Evolutionary conservation across 2,888 invertebrate genomes (phyloP), one percentile per base, ranked within the genome.

Genomic region (Hirtodrosophila histrioides): DNA sequence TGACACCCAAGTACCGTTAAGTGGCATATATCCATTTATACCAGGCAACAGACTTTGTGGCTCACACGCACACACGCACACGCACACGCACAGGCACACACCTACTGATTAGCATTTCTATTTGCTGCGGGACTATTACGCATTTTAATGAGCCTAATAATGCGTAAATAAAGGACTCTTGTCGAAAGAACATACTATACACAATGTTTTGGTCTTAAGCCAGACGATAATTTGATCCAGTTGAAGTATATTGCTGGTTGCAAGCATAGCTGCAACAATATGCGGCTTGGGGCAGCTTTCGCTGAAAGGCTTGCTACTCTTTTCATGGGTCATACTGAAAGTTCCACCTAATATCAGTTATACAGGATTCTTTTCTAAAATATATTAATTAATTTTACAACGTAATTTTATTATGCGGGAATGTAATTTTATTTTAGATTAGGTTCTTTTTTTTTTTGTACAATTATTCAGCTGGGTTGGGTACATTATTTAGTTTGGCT

Each of bases 111-210:
- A 33, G 17, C 41, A 29, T 35, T 69, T 62, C 61, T 61, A 53
- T 61, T 69, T 66, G 66, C 71, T 63, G 54, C 49, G 69, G 79
- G 62, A 70, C 58, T 70, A 76, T 75, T 86, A 83, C 55, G 56
- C 74, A 77, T 79, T 86, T 86, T 76, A 83, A 86, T 85, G 79
- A 80, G 88, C 86, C 86, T 81, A 86, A 88, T 89, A 88, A 68
- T 63, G 73, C 76, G 78, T 37, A 84, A 87, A 86, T 65, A 62
- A 65, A 64, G 60, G 50, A 70, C 48, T 44, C 8, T 54, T 10
- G 9, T 24, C 17, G 6, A 50, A 53, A 43, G 24, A 35, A 37
- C 12, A 36, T 2, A 6, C 39, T 4, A 29, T n/a, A 37, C 36
- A 46, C 29, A 43, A 3, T 27, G 27, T 5, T 5, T 27, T 4